Percentiles rank a stretch among this genome's conserved stretches.
phyloP scores from a whole-genome alignment of 2,888 invertebrate species.

The Drosophila quasianomalipes region DNA sequence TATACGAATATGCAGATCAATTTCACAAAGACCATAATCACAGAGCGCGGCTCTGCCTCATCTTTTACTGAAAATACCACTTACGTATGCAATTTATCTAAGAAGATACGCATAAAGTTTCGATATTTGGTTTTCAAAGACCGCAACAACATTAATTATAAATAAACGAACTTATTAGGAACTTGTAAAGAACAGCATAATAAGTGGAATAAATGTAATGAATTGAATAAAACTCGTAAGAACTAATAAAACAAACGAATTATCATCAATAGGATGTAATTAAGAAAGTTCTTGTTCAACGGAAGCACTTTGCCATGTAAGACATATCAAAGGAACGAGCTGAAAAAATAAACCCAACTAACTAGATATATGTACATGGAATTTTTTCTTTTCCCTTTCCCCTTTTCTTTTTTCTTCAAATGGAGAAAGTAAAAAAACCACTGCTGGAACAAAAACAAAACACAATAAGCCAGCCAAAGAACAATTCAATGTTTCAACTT shows the following conservation, averaged over 20 bases:
- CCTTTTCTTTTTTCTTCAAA: neutral
- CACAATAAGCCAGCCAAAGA: conserved; percentile 23
- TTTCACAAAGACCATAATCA: neutral
- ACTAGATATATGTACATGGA: neutral
- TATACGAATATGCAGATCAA: no score
- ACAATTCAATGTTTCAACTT: conserved; percentile 34
- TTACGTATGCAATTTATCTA: neutral
- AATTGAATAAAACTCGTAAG: neutral
- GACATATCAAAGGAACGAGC: neutral
- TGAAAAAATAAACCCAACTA: neutral
- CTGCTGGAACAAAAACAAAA: conserved; percentile 5
- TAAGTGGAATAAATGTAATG: neutral
- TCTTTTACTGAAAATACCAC: neutral
- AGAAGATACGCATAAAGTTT: neutral
- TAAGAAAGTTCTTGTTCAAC: neutral
- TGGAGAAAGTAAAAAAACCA: neutral
- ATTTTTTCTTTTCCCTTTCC: neutral
- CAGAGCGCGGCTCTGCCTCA: neutral
- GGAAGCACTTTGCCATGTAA: neutral
- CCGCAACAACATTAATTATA: neutral
- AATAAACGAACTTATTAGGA: neutral
- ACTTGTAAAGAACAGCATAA: neutral
- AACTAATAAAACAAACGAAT: neutral
- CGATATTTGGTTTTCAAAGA: neutral
- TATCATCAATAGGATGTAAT: neutral